phyloP scores from a whole-genome alignment of 2,888 invertebrate species.

The Sphaerophoria rueppellii region DNA sequence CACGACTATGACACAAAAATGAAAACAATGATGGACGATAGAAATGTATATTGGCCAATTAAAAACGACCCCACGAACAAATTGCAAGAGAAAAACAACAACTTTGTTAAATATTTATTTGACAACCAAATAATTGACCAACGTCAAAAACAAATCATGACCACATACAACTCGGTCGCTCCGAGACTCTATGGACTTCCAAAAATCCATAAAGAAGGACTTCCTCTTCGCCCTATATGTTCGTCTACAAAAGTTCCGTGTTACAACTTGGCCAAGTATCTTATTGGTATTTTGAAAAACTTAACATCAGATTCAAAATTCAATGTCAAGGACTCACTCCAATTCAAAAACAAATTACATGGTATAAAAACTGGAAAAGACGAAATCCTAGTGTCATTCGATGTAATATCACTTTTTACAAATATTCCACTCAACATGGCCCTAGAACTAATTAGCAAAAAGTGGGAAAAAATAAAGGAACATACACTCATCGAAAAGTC shows the following conservation, averaged over 20 bases:
- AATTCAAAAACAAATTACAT: background rate
- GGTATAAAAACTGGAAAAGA: background rate
- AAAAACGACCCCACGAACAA: background rate
- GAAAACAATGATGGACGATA: background rate
- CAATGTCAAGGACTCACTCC: background rate
- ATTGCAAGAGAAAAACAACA: background rate
- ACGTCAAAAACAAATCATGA: background rate
- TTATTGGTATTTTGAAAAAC: background rate
- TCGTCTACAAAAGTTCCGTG: background rate
- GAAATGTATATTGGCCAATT: conserved; percentile 2
- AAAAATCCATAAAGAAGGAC: background rate
- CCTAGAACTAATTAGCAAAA: background rate
- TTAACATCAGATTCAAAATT: background rate
- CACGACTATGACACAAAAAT: background rate
- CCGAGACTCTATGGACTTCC: background rate
- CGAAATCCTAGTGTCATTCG: background rate
- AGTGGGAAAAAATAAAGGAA: conserved; percentile 1
- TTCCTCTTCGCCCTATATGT: background rate
- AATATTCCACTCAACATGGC: background rate
- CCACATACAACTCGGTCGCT: background rate
- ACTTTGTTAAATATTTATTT: background rate
- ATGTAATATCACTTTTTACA: background rate
- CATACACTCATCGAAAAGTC: background rate
- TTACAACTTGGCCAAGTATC: background rate
- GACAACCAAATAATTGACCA: conserved; percentile 4